Evolutionary conservation across 2,888 invertebrate genomes (phyloP).

Genomic region (Morpho achilles): DNA sequence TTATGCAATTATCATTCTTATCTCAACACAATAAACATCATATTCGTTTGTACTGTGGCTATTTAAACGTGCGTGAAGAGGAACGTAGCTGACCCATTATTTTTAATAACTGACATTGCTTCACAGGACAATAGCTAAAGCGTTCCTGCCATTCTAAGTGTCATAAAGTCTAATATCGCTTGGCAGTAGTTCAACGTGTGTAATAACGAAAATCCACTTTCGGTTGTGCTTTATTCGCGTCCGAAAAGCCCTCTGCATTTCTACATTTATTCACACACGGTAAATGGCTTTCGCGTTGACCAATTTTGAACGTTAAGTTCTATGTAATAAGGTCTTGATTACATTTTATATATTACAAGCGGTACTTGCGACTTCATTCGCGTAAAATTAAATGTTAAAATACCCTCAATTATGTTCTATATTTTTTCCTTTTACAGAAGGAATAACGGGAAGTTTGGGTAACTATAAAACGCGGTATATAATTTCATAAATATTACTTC

Average conservation of each 20-base stretch:
- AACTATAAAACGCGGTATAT: too few relatives aligned
- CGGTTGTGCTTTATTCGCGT: conserved; percentile 57
- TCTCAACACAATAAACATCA: neutral
- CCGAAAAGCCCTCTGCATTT: conserved; percentile 40
- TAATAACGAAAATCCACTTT: conserved; percentile 61
- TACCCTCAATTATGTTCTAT: too few relatives aligned
- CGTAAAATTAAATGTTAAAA: too few relatives aligned
- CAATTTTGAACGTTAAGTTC: too few relatives aligned
- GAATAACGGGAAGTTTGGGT: too few relatives aligned
- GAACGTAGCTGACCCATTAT: conserved; percentile 30
- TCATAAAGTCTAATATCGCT: conserved; percentile 45
- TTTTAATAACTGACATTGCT: conserved; percentile 37
- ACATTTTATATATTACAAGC: too few relatives aligned
- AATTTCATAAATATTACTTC: too few relatives aligned
- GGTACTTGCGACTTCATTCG: too few relatives aligned
- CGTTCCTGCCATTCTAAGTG: conserved; percentile 29
- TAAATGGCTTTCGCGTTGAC: neutral
- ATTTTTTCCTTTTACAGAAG: too few relatives aligned
- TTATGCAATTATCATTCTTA: too few relatives aligned
- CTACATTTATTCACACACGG: conserved; percentile 9
- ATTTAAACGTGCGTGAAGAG: conserved; percentile 17
- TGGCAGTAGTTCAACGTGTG: conserved; percentile 48
- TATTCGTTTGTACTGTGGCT: neutral
- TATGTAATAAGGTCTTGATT: too few relatives aligned
- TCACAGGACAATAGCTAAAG: conserved; percentile 38